phyloP scores from a whole-genome alignment of 2,797 vertebrate species.

The Peromyscus aztecus region DNA sequence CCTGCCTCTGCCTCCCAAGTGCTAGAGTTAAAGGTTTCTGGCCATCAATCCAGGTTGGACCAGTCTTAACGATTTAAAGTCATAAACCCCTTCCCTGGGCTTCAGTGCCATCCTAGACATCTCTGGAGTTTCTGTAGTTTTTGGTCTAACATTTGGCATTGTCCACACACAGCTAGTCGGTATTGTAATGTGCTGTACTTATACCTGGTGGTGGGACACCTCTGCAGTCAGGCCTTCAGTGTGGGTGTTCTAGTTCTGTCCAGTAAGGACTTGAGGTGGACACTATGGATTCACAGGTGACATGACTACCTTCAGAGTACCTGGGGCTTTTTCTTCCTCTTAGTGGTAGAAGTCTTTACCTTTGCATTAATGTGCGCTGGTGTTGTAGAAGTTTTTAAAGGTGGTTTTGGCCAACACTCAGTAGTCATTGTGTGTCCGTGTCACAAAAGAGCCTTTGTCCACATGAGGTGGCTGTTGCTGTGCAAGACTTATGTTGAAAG shows the following conservation, averaged over 20 bases:
- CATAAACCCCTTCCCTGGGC: neutral
- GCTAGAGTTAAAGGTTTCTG: neutral
- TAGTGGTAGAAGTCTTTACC: neutral
- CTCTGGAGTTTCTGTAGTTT: neutral
- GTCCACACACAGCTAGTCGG: neutral
- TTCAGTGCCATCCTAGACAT: neutral
- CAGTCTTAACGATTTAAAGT: neutral
- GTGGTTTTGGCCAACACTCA: neutral
- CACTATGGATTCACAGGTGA: neutral
- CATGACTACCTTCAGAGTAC: neutral
- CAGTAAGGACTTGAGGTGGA: neutral
- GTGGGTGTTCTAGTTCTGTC: neutral
- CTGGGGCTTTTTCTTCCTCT: neutral
- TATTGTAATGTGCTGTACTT: neutral
- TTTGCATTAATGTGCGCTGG: neutral
- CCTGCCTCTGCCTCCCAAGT: neutral
- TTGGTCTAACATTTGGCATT: neutral
- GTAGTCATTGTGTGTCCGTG: neutral
- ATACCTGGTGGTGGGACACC: no score
- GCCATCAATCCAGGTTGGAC: neutral
- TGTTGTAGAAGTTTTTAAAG: neutral
- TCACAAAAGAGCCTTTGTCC: neutral
- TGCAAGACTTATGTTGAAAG: neutral
- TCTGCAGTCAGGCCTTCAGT: neutral
- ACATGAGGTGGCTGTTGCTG: no score